A percentile compares a stretch with the other conserved stretches of the same genome.
Conservation (phyloP, 2,113 vertebrate species). For the Thamnaconus septentrionalis region DNA sequence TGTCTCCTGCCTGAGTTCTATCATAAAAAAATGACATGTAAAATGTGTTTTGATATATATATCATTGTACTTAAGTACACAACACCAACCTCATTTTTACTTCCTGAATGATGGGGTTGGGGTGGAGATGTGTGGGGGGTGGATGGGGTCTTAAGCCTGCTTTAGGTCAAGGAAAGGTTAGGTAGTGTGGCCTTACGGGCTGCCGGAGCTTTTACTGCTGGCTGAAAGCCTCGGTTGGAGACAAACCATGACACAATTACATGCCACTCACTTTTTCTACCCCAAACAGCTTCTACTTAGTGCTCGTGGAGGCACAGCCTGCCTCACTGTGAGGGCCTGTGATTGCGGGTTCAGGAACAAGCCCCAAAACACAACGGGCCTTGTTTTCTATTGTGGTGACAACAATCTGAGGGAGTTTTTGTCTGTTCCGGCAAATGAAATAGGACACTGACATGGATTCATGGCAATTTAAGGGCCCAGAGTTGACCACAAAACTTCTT, state of each 20-base stretch:
- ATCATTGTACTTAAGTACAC: no score
- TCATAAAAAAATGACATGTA: no score
- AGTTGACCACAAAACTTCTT: no score
- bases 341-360: conserved; percentile 47
- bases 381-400: conserved; percentile 30
- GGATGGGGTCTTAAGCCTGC: not conserved
- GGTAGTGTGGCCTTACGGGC: conserved; percentile 5
- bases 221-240: conserved; percentile 58
- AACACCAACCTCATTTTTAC: no score
- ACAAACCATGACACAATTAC: conserved; percentile 46
- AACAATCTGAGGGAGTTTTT: conserved; percentile 40
- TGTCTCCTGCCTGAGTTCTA: no score
- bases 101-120: no score
- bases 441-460: no score
- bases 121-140: not conserved
- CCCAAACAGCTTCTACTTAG: conserved; percentile 17
- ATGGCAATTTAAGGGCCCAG: no score
- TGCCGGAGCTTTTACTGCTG: conserved; percentile 35
- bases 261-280: conserved; percentile 7
- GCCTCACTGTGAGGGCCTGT: conserved; percentile 24
- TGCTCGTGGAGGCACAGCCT: conserved; percentile 20
- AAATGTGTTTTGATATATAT: no score
- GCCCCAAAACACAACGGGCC: conserved; percentile 29
- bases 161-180: conserved; percentile 34
- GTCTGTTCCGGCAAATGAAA: conserved; percentile 5